phyloP scores from a whole-genome alignment of 2,888 invertebrate species.

The Pristionchus japonicus region DNA sequence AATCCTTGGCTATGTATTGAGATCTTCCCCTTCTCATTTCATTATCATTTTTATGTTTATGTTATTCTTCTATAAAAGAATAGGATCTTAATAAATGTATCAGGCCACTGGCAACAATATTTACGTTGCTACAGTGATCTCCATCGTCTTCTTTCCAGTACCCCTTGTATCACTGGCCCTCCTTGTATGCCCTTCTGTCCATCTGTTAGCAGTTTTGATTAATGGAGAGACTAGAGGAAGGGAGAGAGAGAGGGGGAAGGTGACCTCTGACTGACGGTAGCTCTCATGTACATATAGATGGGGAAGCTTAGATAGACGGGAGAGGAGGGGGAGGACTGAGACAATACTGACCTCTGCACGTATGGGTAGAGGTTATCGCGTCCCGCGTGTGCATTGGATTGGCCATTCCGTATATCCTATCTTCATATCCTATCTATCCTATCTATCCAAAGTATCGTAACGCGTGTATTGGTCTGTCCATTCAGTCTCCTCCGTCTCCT shows the following conservation, averaged over 20 bases:
- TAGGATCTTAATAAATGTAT: too few species aligned
- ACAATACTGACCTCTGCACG: constrained; percentile 34
- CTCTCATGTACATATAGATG: constrained; percentile 37
- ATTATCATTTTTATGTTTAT: too few species aligned
- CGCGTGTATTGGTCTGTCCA: neutral
- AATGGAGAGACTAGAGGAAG: neutral
- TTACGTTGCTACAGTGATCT: too few species aligned
- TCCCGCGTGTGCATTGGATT: neutral
- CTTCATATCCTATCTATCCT: neutral
- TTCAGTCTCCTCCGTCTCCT: neutral
- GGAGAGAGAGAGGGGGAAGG: neutral
- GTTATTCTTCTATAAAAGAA: too few species aligned
- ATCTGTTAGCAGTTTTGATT: constrained; percentile 40
- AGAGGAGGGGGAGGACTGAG: neutral
- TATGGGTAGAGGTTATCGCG: neutral
- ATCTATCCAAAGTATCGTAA: too few species aligned
- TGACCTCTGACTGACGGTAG: constrained; percentile 38
- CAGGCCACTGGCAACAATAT: too few species aligned
- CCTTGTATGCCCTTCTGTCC: constrained; percentile 16
- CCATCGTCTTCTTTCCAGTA: neutral
- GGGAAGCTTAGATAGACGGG: constrained; percentile 15
- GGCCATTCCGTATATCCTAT: neutral
- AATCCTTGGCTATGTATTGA: too few species aligned
- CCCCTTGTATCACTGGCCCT: neutral
- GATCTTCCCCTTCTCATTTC: too few species aligned